Evolutionary conservation across 2,888 invertebrate species (phyloP), one percentile per base, ranked within the genome.

Genomic region (Villa cingulata): DNA sequence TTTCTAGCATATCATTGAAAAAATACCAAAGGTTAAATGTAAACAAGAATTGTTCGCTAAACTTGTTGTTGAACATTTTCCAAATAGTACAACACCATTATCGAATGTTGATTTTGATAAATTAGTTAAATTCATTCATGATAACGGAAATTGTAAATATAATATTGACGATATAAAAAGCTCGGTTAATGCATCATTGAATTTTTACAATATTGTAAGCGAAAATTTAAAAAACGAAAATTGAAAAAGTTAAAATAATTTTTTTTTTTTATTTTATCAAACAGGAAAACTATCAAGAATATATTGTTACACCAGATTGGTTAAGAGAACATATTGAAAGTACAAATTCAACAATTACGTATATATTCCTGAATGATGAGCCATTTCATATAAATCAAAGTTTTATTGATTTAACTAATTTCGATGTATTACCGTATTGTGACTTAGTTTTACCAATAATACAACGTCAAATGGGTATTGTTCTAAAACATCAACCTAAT

Each of bases 131-230:
- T 7, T 50, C 2, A n/a, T 50, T 29, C 45, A 48, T 45, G 40
- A 50, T 16, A n/a, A 43, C 29, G 48, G 48, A 19, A 14, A 42
- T 36, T 45, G 43, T 45, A 37, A 37, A 32, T 42, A 23, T 9
- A 20, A 38, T 14, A 2, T 27, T 1, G 18, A 50, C 1, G 40
- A 45, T 20, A 19, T 36, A 4, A n/a, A 23, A 4, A 9, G 32
- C 1, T 10, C 37, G 7, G 39, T 50, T 27, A 39, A 36, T 27
- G 29, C 16, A 14, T 43, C 43, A 12, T 40, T 50, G 7, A 17
- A 43, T 29, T 50, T 48, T 39, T 48, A 50, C 23, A 34, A 23
- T 41, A 45, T 48, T 43, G 50, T 50, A 43, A 48, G 48, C 45
- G 16, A 15, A 32, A 29, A 17, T 16, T 23, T 23, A 6, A 6